Evolutionary conservation across 2,113 vertebrate genomes (phyloP), one percentile per base, ranked within the genome.

Genomic region (Triplophysa dalaica): DNA sequence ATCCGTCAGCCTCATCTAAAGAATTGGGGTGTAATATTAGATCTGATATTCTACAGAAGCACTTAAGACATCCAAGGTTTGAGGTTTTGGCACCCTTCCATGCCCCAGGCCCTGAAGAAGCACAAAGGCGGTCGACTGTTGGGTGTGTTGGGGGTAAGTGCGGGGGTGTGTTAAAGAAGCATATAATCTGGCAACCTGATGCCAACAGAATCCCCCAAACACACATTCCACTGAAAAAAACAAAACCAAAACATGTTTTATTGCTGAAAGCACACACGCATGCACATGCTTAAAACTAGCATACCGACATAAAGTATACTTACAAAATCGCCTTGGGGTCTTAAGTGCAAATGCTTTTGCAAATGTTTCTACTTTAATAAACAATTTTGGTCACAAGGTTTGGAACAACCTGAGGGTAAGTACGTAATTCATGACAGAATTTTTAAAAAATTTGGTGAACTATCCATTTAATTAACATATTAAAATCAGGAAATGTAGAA

Each of bases 111-210:
- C 7, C 52, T 16, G 80, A 66, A 26, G 75, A 79, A 80, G 81
- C 80, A 89, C 91, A 92, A 92, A 91, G 86, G 79, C 83, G 41
- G 24, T 72, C 24, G 22, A 80, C 41, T 76, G 45, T 52, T 64
- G n/a, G 64, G 60, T 69, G 76, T 74, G 82, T 81, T 2, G 82
- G 84, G 83, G 84, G 87, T 86, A 84, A 82, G 74, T 84, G 81
- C 81, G 65, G 68, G 66, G 77, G 82, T 82, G 90, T 81, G 26
- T 72, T 79, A 87, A 86, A 83, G 87, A 85, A 75, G 86, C 24
- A 65, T 87, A 63, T 62, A 45, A 78, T 66, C 70, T 66, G 78
- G 92, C 87, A 93, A 94, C 86, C 82, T 54, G 91, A 93, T 90
- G 86, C 90, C 86, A 79, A 19, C 87, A 82, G 88, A 91, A 88